phyloP scores from a whole-genome alignment of 2,797 vertebrate species.

The Botia kubotai region DNA sequence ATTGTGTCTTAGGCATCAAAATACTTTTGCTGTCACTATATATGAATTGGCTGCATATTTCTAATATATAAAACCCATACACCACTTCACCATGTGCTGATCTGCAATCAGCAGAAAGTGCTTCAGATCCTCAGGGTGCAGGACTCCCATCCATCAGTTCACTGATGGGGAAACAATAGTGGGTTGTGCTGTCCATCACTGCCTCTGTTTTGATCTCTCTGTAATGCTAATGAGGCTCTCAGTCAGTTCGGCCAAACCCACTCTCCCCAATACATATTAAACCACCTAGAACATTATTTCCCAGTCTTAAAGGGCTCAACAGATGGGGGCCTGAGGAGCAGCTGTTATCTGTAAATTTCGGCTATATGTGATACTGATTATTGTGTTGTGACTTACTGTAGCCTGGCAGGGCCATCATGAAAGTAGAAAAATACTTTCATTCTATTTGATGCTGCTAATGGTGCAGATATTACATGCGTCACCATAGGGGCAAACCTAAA shows the following conservation, averaged over 20 bases:
- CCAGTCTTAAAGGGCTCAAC: constrained; percentile 14
- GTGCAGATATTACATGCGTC: too few species aligned
- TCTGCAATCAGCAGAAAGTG: constrained; percentile 27
- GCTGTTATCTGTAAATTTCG: constrained; percentile 3
- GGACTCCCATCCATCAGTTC: constrained; percentile 47
- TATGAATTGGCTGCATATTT: not conserved
- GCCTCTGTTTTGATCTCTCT: constrained; percentile 56
- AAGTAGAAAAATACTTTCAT: too few species aligned
- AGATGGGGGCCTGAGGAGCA: constrained; percentile 19
- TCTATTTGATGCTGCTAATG: too few species aligned
- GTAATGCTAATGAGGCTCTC: constrained; percentile 57
- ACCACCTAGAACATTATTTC: constrained; percentile 21
- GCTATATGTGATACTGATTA: not conserved
- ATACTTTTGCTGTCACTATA: not conserved
- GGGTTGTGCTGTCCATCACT: constrained; percentile 47
- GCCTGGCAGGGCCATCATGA: not conserved
- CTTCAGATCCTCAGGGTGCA: constrained; percentile 29
- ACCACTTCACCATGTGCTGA: not conserved
- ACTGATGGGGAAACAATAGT: constrained; percentile 52
- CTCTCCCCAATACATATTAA: constrained; percentile 42
- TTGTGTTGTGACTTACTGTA: not conserved
- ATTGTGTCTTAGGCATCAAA: not conserved
- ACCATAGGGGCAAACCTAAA: too few species aligned
- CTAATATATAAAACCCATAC: not conserved
- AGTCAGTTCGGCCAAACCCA: constrained; percentile 33